Conservation (phyloP, 2,113 vertebrate genomes). For the Archilochus colubris region DNA sequence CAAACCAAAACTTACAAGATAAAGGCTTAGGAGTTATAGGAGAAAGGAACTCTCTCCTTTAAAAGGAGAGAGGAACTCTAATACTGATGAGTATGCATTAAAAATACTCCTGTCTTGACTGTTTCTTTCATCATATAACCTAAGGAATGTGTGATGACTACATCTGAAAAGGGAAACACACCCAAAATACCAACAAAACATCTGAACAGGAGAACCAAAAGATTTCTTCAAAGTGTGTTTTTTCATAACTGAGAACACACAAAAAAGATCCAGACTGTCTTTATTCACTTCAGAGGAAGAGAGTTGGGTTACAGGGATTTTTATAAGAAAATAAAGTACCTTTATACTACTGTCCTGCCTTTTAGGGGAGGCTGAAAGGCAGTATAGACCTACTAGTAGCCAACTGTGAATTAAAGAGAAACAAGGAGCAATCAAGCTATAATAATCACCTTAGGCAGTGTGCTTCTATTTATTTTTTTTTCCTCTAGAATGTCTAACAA, state of each 20-base stretch:
- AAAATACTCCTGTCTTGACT: background rate
- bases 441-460: background rate
- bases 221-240: background rate
- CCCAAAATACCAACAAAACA: background rate
- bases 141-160: background rate
- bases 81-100: background rate
- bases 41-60: background rate
- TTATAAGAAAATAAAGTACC: background rate
- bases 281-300: background rate
- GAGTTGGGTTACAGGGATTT: too few species aligned
- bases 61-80: background rate
- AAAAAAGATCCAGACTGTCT: background rate
- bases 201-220: background rate
- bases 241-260: background rate
- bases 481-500: background rate
- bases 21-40: background rate
- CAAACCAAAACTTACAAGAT: background rate
- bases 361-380: background rate
- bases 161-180: background rate
- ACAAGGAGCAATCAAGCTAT: background rate
- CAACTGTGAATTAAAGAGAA: background rate
- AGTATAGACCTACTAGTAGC: background rate
- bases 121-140: background rate
- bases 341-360: background rate
- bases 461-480: background rate